These are phyloP conservation scores for Agapornis canus DNA, from an alignment of 2,797 vertebrate genomes.

Conservation along the genomic window DNA sequence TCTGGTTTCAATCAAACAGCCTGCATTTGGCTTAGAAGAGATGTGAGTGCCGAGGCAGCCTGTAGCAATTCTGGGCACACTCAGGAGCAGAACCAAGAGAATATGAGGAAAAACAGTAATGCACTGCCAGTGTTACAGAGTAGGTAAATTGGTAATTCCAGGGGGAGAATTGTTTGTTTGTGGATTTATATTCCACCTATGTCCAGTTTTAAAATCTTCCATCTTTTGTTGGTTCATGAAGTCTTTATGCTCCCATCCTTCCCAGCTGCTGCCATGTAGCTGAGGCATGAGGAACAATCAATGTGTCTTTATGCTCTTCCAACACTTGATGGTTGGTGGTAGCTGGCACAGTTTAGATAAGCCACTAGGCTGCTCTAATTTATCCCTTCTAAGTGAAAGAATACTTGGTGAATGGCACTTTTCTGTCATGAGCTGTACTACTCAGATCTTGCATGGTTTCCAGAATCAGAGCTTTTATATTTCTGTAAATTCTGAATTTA, in stretches of 20 bases:
- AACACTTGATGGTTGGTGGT: neutral
- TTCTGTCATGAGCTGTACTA: neutral
- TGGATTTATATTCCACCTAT: neutral
- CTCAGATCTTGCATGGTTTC: neutral
- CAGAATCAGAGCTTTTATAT: neutral
- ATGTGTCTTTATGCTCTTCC: neutral
- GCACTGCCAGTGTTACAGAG: neutral
- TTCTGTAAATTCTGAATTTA: neutral
- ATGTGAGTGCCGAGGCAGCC: neutral
- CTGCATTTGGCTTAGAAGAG: neutral
- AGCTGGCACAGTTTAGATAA: neutral
- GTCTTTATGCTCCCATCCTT: neutral
- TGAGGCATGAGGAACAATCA: neutral
- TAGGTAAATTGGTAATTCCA: neutral
- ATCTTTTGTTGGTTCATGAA: neutral
- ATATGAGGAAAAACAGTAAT: neutral
- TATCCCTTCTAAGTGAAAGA: neutral
- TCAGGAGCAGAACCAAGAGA: neutral
- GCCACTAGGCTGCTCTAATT: neutral
- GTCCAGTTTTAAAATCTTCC: neutral
- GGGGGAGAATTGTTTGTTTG: neutral
- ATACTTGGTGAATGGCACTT: neutral
- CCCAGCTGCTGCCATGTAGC: neutral
- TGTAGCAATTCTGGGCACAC: neutral
- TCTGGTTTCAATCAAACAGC: neutral